Conservation (phyloP, 2,888 invertebrate genomes). For the Adineta ricciae region DNA sequence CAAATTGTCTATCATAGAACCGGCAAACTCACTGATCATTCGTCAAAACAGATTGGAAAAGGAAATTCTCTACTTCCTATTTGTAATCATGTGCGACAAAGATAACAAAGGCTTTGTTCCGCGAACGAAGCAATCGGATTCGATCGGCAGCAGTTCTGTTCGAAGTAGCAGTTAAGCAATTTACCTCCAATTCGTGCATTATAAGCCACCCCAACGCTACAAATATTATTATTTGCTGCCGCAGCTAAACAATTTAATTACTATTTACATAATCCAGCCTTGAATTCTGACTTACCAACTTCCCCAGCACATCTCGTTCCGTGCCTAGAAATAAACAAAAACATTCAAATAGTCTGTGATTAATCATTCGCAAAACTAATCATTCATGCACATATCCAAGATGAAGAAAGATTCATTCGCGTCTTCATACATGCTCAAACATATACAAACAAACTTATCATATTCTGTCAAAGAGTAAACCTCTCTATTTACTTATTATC, state of each 20-base stretch:
- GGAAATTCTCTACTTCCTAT: too few species aligned
- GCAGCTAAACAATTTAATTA: constrained; percentile 58
- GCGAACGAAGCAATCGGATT: neutral
- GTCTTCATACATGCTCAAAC: neutral
- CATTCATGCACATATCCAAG: neutral
- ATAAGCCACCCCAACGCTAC: constrained; percentile 89
- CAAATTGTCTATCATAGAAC: too few species aligned
- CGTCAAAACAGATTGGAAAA: too few species aligned
- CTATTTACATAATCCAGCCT: constrained; percentile 52
- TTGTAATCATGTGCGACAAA: neutral
- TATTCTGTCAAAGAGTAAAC: neutral
- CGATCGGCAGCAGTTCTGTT: neutral
- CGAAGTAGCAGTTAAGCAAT: constrained; percentile 31
- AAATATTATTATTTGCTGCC: constrained; percentile 81
- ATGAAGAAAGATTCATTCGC: neutral
- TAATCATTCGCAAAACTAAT: neutral
- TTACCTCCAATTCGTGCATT: constrained; percentile 82
- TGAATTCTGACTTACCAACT: constrained; percentile 53
- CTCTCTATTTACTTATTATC: constrained; percentile 68
- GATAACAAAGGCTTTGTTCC: neutral
- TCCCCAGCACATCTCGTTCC: constrained; percentile 87
- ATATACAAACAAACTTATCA: neutral
- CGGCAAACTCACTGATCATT: neutral
- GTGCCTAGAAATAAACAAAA: constrained; percentile 45
- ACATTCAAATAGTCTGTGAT: neutral